Evolutionary conservation across 1,140 invertebrate genomes (phyloP).

Genomic region (Elysia chlorotica): DNA sequence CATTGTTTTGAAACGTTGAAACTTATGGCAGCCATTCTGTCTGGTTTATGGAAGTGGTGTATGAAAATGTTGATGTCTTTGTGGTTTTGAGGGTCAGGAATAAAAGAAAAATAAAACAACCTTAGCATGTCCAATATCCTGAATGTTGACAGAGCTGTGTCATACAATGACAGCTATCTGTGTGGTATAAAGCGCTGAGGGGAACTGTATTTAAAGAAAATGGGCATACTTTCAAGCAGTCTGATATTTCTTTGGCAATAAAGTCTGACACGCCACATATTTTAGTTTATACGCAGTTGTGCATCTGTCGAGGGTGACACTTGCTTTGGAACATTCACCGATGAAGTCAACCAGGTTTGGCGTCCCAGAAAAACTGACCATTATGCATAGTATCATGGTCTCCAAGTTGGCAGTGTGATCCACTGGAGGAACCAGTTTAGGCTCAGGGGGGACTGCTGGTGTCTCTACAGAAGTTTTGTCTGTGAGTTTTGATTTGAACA

Average conservation of each 20-base stretch:
- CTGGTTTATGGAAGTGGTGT: not conserved
- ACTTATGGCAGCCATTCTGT: slow-evolving; percentile 2
- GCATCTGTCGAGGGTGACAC: not conserved
- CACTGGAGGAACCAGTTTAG: not conserved
- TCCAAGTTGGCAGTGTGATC: not conserved
- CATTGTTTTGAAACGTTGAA: slow-evolving; percentile 14
- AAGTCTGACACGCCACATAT: not conserved
- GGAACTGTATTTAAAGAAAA: slow-evolving; percentile 26
- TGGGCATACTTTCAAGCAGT: not conserved
- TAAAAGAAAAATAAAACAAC: slow-evolving; percentile 34
- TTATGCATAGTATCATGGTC: not conserved
- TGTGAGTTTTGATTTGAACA: not conserved
- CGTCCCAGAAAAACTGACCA: not conserved
- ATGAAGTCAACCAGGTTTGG: not conserved
- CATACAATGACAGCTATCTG: slow-evolving; percentile 43
- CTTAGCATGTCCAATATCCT: slow-evolving; percentile 24
- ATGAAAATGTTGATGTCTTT: slow-evolving; percentile 9
- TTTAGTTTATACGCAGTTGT: slow-evolving; percentile 2
- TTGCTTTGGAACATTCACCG: not conserved
- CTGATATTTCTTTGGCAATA: not conserved
- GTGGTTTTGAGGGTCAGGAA: slow-evolving; percentile 2
- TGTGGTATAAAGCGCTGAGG: slow-evolving; percentile 32
- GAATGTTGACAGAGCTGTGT: slow-evolving; percentile 24
- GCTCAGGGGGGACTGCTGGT: not conserved
- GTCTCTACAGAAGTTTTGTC: not conserved